Conservation (phyloP, 1,140 invertebrate species). For the Chelonus insularis region DNA sequence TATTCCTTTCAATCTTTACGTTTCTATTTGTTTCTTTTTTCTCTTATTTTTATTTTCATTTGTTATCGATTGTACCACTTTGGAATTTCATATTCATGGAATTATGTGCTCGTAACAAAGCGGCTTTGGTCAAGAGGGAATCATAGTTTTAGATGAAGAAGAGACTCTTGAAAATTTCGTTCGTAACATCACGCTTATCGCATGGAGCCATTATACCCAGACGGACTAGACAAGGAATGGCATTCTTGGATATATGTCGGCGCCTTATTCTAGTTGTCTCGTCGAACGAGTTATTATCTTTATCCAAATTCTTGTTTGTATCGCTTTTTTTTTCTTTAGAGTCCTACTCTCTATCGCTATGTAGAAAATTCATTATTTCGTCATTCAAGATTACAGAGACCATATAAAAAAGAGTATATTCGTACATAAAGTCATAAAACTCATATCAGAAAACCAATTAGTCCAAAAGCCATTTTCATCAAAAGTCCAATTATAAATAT, state of each 20-base stretch:
- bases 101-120: not conserved
- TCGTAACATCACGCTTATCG: constrained; percentile 31
- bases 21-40: too few species aligned
- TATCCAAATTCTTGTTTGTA: constrained; percentile 38
- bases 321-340: not conserved
- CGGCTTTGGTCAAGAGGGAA: not conserved
- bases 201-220: constrained; percentile 37
- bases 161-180: not conserved
- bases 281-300: constrained; percentile 50
- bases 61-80: too few species aligned
- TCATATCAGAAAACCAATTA: too few species aligned
- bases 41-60: too few species aligned
- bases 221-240: constrained; percentile 34
- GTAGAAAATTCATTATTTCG: not conserved
- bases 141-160: not conserved
- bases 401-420: too few species aligned
- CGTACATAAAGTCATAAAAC: not conserved
- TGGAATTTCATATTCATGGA: not conserved
- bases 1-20: too few species aligned
- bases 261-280: constrained; percentile 42
- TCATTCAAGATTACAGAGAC: not conserved
- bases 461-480: too few species aligned
- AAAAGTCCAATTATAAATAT: too few species aligned
- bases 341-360: not conserved
- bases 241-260: constrained; percentile 48